Conservation (phyloP, 2,888 invertebrate genomes). For the Hirudinaria manillensis region DNA sequence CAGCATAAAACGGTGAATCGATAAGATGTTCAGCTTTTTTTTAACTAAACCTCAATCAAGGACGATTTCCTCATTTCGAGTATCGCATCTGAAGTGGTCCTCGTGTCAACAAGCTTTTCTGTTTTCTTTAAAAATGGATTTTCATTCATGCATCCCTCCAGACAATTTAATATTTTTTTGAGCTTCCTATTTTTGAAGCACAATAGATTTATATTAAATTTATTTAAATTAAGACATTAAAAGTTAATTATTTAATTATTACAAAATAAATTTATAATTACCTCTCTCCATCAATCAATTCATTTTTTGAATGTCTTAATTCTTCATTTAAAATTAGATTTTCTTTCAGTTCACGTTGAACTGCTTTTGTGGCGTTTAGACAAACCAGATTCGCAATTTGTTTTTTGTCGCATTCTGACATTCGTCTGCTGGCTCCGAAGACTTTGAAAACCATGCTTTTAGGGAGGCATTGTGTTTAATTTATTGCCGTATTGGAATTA, state of each 20-base stretch:
- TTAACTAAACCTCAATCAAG: not conserved
- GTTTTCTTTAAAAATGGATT: not conserved
- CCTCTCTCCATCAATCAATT: not conserved
- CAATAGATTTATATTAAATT: no score
- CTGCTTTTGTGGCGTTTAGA: not conserved
- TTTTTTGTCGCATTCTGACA: conserved; percentile 32
- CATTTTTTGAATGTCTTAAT: not conserved
- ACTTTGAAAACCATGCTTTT: conserved; percentile 25
- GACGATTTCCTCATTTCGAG: conserved; percentile 2
- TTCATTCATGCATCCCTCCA: not conserved
- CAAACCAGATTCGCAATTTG: conserved; percentile 29
- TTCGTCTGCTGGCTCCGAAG: conserved; percentile 29
- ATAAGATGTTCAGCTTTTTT: no score
- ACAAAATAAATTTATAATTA: not conserved
- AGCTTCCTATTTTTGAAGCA: not conserved
- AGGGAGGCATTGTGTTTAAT: not conserved
- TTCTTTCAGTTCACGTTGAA: not conserved
- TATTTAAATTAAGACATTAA: not conserved
- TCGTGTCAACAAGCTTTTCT: not conserved
- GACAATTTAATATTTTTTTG: not conserved
- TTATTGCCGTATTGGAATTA: no score
- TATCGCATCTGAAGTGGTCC: conserved; percentile 6
- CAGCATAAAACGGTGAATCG: no score
- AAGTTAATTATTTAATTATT: not conserved
- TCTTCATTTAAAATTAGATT: not conserved